These are phyloP conservation scores for Imbricaverruca yamaguchii DNA, from an alignment of 2,888 invertebrate genomes.

Conservation along the genomic window DNA sequence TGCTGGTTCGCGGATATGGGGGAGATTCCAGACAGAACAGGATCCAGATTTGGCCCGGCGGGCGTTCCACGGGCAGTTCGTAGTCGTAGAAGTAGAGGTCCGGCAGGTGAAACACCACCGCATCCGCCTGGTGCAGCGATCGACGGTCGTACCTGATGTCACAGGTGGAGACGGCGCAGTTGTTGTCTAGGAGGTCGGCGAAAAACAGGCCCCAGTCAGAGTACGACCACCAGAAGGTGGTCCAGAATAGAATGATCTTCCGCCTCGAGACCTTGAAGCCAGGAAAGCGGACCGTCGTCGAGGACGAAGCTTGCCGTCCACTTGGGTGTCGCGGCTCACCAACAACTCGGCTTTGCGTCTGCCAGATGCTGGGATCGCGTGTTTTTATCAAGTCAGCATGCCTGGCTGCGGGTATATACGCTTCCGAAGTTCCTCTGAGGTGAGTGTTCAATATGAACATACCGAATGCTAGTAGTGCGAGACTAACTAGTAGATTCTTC, in stretches of 20 bases:
- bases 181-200: background rate
- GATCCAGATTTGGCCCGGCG: slow-evolving; percentile 32
- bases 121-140: slow-evolving; percentile 31
- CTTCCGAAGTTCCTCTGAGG: no score
- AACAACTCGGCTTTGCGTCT: no score
- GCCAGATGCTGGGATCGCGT: no score
- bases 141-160: slow-evolving; percentile 31
- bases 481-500: no score
- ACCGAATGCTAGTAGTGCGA: no score
- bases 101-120: slow-evolving; percentile 33
- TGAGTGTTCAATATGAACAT: no score
- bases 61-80: slow-evolving; percentile 29
- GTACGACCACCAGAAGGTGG: background rate
- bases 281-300: no score
- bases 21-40: slow-evolving; percentile 34
- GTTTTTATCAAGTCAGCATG: no score
- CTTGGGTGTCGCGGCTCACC: no score
- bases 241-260: background rate
- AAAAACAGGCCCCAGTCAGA: background rate
- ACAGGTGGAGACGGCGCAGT: slow-evolving; percentile 29
- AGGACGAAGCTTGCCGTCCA: no score
- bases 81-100: slow-evolving; percentile 27
- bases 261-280: background rate
- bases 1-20: slow-evolving; percentile 25
- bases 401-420: no score